These are phyloP conservation scores for Mycetomoellerius zeteki DNA, from an alignment of 1,140 invertebrate species.

Conservation along the genomic window DNA sequence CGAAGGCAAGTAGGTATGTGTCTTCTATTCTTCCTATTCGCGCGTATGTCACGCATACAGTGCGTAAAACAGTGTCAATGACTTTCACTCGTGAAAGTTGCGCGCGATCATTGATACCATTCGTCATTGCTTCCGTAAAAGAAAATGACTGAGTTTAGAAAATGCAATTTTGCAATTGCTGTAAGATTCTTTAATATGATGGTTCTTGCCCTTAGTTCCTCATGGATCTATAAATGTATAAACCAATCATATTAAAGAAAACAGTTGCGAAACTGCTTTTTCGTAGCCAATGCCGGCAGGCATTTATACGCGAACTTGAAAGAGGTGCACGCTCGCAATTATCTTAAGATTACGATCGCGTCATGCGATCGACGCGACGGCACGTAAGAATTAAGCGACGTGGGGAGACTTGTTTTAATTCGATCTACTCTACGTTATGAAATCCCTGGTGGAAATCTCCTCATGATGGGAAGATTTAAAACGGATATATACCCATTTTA, in stretches of 20 bases:
- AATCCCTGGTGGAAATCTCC: too few relatives aligned
- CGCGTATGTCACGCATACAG: conserved; percentile 13
- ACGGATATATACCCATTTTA: too few relatives aligned
- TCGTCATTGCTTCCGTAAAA: conserved; percentile 59
- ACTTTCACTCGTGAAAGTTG: conserved; percentile 70
- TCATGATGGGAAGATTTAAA: too few relatives aligned
- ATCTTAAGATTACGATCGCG: conserved; percentile 1
- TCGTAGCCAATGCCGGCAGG: too few relatives aligned
- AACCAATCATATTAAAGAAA: too few relatives aligned
- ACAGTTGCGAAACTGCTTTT: too few relatives aligned
- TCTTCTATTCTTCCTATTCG: conserved; percentile 52
- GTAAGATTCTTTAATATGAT: too few relatives aligned
- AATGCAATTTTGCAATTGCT: too few relatives aligned
- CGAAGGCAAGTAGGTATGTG: conserved; percentile 30
- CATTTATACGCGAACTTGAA: not conserved
- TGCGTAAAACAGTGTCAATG: conserved; percentile 61
- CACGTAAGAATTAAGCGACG: too few relatives aligned
- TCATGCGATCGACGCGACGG: not conserved
- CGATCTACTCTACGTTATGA: not conserved
- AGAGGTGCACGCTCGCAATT: not conserved
- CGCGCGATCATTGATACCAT: conserved; percentile 46
- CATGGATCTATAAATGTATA: too few relatives aligned
- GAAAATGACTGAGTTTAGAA: not conserved
- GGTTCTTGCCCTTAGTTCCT: too few relatives aligned
- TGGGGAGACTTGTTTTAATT: not conserved